Percentiles rank a stretch among this genome's conserved stretches.
phyloP scores from a whole-genome alignment of 2,113 vertebrate genomes.

The Trinectes maculatus region DNA sequence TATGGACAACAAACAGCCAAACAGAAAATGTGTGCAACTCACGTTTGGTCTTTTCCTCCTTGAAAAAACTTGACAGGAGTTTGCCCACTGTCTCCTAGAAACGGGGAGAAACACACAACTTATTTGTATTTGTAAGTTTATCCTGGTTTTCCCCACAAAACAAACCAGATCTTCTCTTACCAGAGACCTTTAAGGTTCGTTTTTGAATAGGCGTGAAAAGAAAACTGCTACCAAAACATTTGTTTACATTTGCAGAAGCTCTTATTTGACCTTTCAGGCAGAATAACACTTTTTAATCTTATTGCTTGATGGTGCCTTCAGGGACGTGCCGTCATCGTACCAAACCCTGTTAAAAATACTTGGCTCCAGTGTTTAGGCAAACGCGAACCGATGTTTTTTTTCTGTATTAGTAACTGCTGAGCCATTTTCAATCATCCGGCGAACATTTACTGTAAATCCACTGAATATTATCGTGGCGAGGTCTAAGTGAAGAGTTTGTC shows the following conservation, averaged over 20 bases:
- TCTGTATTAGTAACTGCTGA: no score
- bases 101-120: neutral
- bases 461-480: neutral
- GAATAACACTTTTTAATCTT: neutral
- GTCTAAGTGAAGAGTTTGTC: neutral
- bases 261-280: neutral
- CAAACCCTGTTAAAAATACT: slow-evolving; percentile 4
- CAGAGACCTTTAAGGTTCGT: neutral
- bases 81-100: slow-evolving; percentile 77
- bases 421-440: slow-evolving; percentile 20
- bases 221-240: neutral
- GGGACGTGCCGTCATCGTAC: neutral
- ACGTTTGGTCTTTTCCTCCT: slow-evolving; percentile 81
- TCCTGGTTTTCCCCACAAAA: neutral
- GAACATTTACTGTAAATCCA: neutral
- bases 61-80: slow-evolving; percentile 76
- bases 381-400: neutral
- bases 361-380: fast-evolving
- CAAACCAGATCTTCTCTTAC: no score
- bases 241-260: neutral
- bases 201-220: neutral
- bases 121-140: neutral
- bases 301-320: neutral
- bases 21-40: slow-evolving; percentile 26
- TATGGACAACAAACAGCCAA: neutral